These are phyloP conservation scores for Leucozona laternaria DNA, from an alignment of 2,888 invertebrate genomes.

Conservation along the genomic window DNA sequence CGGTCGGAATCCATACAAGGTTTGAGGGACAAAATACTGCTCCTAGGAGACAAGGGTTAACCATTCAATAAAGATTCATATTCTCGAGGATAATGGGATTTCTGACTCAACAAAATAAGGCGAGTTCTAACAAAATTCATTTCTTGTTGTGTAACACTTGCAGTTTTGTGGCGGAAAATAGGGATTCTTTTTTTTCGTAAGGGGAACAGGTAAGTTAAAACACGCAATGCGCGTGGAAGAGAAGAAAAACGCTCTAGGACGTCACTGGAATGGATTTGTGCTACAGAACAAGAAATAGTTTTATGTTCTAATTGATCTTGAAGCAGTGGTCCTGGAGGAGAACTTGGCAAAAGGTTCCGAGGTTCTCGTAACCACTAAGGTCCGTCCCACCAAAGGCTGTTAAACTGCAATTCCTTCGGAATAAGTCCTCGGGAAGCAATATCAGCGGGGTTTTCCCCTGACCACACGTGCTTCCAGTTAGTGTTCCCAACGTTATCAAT, in stretches of 20 bases:
- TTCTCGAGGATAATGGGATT: not conserved
- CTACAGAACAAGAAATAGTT: too few species aligned
- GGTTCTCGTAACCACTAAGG: too few species aligned
- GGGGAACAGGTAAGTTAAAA: slow-evolving; percentile 3
- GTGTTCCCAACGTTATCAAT: not conserved
- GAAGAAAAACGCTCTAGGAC: too few species aligned
- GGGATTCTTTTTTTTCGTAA: not conserved
- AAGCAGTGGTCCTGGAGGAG: too few species aligned
- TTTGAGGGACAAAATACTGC: slow-evolving; percentile 1
- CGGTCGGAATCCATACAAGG: not conserved
- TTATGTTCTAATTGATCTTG: not conserved
- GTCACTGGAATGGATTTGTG: too few species aligned
- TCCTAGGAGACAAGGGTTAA: not conserved
- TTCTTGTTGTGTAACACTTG: too few species aligned
- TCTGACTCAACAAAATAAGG: not conserved
- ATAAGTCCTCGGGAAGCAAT: not conserved
- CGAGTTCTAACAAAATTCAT: slow-evolving; percentile 8
- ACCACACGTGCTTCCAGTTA: not conserved
- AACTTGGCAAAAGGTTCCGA: too few species aligned
- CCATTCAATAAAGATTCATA: not conserved
- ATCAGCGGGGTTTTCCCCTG: not conserved
- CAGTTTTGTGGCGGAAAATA: too few species aligned
- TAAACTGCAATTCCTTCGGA: too few species aligned
- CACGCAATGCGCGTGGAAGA: not conserved
- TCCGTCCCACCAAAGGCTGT: too few species aligned